Base-by-base conservation (phyloP, 1,140 invertebrate species). In the Sitobion miscanthi region DNA sequence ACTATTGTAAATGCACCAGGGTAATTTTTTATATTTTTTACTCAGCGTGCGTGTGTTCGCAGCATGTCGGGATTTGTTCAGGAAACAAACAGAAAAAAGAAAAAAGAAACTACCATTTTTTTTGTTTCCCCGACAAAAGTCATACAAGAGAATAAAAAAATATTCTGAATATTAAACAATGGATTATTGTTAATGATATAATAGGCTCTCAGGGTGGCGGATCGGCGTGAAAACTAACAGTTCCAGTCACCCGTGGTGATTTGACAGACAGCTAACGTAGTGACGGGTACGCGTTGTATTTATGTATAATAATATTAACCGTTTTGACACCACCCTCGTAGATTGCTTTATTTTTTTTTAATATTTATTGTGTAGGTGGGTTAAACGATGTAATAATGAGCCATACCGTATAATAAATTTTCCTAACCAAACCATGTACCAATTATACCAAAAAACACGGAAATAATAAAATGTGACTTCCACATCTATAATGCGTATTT, bases 151-250 rank as follows among this genome's bases (percentile, higher is more conserved):
- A 91, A 91, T 91, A 91, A 91, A 91, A 90, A 69, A 77, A 77
- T n/a, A 91, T 82, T 91, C 90, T 35, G 54, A 91, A 91, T 92
- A 92, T 77, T 92, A 92, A 92, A 92, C 91, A 92, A 92, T 92
- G 47, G 91, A 92, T 92, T 83, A 92, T 92, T 92, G 91, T 92
- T 92, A 92, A 92, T 92, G 91, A 92, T 49, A 92, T 92, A 92
- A 92, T 92, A 92, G 91, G 91, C 91, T 54, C 91, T 92, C 62
- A 35, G 91, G 91, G 91, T 92, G 91, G 91, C 91, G 91, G 91
- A 92, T 82, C 91, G 91, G 91, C 91, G 91, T 92, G 91, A 92
- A 92, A 92, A 92, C 91, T 92, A 92, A 92, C 91, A 92, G 91
- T 92, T 92, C 91, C 42, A 92, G 77, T 92, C 91, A 92, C 91